Percentiles rank a stretch among this genome's conserved stretches.
These are phyloP conservation scores for Cheilosia vernalis DNA, from an alignment of 2,888 invertebrate genomes.

Conservation along the genomic window DNA sequence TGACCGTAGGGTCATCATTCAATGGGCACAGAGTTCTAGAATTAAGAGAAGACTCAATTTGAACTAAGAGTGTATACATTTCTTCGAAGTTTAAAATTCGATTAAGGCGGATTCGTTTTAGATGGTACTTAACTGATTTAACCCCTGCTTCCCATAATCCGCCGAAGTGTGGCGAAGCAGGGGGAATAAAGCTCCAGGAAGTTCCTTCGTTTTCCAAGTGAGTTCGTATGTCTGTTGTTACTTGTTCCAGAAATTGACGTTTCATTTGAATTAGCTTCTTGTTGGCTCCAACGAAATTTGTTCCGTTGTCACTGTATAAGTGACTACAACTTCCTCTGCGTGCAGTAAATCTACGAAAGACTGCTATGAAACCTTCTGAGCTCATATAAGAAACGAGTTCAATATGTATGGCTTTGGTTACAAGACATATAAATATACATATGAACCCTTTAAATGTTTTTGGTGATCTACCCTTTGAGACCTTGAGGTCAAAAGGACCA, in stretches of 20 bases:
- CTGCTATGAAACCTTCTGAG: too few relatives aligned
- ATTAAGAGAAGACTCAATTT: constrained; percentile 23
- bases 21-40: constrained; percentile 9
- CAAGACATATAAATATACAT: too few relatives aligned
- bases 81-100: constrained; percentile 11
- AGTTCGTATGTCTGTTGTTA: too few relatives aligned
- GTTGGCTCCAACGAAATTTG: too few relatives aligned
- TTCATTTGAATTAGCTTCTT: too few relatives aligned
- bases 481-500: too few relatives aligned
- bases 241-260: too few relatives aligned
- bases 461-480: too few relatives aligned
- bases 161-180: constrained; percentile 7
- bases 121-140: not conserved
- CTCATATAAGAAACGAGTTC: too few relatives aligned
- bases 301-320: not conserved
- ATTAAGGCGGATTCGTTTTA: constrained; percentile 7
- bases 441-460: too few relatives aligned
- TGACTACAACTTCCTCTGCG: constrained; percentile 2
- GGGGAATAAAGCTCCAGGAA: not conserved
- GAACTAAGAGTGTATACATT: constrained; percentile 14
- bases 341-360: not conserved
- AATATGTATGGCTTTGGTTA: too few relatives aligned
- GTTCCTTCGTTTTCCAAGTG: not conserved
- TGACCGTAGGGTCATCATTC: not conserved
- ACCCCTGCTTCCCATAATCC: constrained; percentile 16